Evolutionary conservation across 1,140 invertebrate species (phyloP).

Genomic region (Hypothenemus hampei): DNA sequence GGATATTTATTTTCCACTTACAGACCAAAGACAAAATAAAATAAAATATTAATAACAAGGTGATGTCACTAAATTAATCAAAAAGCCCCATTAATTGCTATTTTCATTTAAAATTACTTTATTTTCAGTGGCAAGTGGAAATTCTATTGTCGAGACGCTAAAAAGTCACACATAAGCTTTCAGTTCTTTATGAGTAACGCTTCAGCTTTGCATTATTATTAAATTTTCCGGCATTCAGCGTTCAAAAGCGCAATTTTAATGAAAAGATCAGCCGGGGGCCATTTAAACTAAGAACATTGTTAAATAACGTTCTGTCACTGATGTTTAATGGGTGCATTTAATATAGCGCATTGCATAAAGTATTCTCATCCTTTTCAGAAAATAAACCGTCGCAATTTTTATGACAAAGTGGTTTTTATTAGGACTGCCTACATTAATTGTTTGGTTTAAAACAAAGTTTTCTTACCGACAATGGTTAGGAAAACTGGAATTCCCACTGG

Average conservation of each 20-base stretch:
- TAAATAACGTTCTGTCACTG: not conserved
- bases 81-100: too few species aligned
- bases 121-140: too few species aligned
- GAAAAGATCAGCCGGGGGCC: constrained; percentile 3
- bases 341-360: not conserved
- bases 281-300: constrained; percentile 1
- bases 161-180: not conserved
- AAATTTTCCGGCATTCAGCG: constrained; percentile 6
- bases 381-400: too few species aligned
- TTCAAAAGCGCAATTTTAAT: constrained; percentile 16
- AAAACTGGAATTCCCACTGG: constrained; percentile 72
- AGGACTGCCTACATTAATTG: too few species aligned
- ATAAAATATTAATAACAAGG: too few species aligned
- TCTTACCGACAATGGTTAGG: constrained; percentile 77
- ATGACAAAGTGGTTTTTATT: too few species aligned
- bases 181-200: not conserved
- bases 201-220: constrained; percentile 10
- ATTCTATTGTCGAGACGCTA: not conserved
- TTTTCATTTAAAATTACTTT: too few species aligned
- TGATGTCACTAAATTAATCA: too few species aligned
- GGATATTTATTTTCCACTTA: too few species aligned
- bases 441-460: too few species aligned
- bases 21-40: too few species aligned
- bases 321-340: not conserved
- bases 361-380: too few species aligned